Evolutionary conservation across 2,888 invertebrate genomes (phyloP).

Genomic region (Lamellibrachia columna): DNA sequence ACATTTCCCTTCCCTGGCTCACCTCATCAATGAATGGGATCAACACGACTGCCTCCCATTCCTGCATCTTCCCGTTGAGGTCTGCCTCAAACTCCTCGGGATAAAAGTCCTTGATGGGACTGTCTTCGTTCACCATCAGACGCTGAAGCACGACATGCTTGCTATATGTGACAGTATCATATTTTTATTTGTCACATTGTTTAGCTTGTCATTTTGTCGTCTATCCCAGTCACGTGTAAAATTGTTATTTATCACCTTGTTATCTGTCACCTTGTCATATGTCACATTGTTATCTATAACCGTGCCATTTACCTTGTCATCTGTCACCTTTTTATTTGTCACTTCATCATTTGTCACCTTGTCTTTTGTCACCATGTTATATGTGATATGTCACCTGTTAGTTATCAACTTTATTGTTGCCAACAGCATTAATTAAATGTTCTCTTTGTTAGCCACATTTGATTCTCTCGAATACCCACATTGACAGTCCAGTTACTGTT

Average conservation of each 20-base stretch:
- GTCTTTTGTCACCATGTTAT: background rate
- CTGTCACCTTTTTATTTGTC: too few species aligned
- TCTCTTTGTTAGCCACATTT: too few species aligned
- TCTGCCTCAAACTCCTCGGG: constrained; percentile 96
- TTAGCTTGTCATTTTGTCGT: too few species aligned
- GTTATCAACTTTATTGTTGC: too few species aligned
- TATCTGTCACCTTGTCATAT: background rate
- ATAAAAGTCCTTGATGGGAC: constrained; percentile 96
- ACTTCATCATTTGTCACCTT: background rate
- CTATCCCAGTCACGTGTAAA: background rate
- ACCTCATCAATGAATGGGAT: constrained; percentile 96
- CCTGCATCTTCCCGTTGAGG: constrained; percentile 98
- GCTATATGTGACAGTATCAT: background rate
- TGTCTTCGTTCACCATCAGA: constrained; percentile 89
- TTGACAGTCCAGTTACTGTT: too few species aligned
- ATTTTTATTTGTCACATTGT: background rate
- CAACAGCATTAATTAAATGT: too few species aligned
- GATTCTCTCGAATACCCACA: too few species aligned
- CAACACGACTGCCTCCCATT: constrained; percentile 95
- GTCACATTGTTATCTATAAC: background rate
- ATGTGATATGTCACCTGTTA: background rate
- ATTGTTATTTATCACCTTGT: background rate
- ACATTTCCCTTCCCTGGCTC: constrained; percentile 19
- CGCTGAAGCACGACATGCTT: constrained; percentile 52
- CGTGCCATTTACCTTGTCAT: too few species aligned